Conservation (phyloP, 2,797 vertebrate genomes). For the Sebastes trivittatus region DNA sequence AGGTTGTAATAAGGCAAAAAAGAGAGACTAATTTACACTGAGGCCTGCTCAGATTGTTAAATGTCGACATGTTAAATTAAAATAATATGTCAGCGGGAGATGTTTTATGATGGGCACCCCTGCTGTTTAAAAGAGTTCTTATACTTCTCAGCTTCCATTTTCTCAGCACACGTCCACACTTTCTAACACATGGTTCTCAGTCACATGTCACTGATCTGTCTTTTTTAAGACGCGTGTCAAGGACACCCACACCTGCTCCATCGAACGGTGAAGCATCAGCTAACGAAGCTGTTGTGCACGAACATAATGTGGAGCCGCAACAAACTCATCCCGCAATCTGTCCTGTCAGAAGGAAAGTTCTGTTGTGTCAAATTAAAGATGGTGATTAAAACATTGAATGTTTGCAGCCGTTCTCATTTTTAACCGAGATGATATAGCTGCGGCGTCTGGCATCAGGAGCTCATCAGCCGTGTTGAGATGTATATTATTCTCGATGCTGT, state of each 20-base stretch:
- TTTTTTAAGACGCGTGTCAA: slow-evolving; percentile 31
- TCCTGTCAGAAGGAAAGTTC: slow-evolving; percentile 54
- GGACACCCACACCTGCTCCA: slow-evolving; percentile 52
- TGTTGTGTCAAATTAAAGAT: slow-evolving; percentile 57
- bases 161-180: background rate
- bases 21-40: background rate
- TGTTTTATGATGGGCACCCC: background rate
- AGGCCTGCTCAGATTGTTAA: no score
- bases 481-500: background rate
- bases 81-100: background rate
- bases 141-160: background rate
- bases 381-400: slow-evolving; percentile 45
- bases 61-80: background rate
- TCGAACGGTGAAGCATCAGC: slow-evolving; percentile 18
- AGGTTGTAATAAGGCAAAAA: background rate
- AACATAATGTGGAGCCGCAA: slow-evolving; percentile 39
- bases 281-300: slow-evolving; percentile 42
- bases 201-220: slow-evolving; percentile 19
- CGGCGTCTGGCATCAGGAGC: slow-evolving; percentile 15
- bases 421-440: background rate
- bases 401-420: slow-evolving; percentile 13
- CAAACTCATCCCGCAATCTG: slow-evolving; percentile 63
- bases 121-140: background rate
- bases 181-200: slow-evolving; percentile 5
- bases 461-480: background rate